Base-by-base conservation (phyloP, 2,888 invertebrate genomes). In the Epinotia demarniana region DNA sequence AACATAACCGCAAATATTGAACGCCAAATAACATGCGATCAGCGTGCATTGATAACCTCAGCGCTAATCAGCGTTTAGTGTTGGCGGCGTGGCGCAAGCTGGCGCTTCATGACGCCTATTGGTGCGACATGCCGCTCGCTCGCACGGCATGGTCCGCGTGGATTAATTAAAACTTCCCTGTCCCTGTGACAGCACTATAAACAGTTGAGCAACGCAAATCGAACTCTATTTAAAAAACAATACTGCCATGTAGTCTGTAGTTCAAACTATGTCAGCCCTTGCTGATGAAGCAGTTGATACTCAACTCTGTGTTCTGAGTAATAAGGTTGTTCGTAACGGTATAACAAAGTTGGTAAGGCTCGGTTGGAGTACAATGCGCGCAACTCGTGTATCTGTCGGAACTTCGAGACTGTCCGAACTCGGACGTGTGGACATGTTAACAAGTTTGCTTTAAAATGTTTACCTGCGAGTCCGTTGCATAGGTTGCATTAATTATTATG, bases 151-250 rank as follows among this genome's bases (percentile, higher is more conserved):
- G n/a, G 39, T 72, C 19, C 53, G 58, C 55, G 53, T 5, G 53
- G 66, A 73, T 61, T 67, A 53, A 73, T 73, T 61, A 73, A 73
- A 73, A 73, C 67, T 73, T 67, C 33, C 11, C 46, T 9, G 12
- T 43, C n/a, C 19, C 53, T 61, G 39, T 66, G n/a, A n/a, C n/a
- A n/a, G n/a, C 46, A 12, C n/a, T 5, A 13, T 3, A 2, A 57
- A 57, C 55, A 11, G 12, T 13, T 16, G 23, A 8, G 3, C n/a
- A 60, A 12, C 6, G 9, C 0, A 43, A 12, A n/a, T 46, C 27
- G 8, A n/a, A 60, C 46, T 60, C 23, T 69, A 57, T n/a, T 13
- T 0, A 2, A 0, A 19, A 46, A 16, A 27, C 16, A 5, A 13
- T 11, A 60, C 43, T 58, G 60, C 46, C 6, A 60, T 11, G 23